Evolutionary conservation across 2,888 invertebrate species (phyloP), one percentile per base, ranked within the genome.

Genomic region (Digitonthophagus gazella): DNA sequence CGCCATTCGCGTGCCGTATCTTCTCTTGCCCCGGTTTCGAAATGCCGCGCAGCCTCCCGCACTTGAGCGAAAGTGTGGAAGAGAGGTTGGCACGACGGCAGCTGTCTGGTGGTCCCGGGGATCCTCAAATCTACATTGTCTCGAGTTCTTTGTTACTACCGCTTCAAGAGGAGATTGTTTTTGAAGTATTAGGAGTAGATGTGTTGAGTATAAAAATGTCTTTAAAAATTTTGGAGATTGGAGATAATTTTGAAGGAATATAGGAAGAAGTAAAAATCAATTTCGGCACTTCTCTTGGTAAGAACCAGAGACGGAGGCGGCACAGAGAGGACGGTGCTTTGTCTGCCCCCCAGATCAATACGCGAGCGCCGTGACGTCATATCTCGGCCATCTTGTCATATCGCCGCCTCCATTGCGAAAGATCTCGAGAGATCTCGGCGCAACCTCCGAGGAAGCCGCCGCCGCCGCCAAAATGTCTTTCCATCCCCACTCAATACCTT

Each of bases 371-470:
- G 80, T 83, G 83, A 82, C 83, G 83, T 83, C 82, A 82, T 83
- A 82, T 83, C 82, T 81, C 82, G 81, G 83, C 83, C 83, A 83
- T 83, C 83, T 83, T 83, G 83, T 83, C 83, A 83, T 83, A 83
- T 83, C 83, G 80, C 80, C 80, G 80, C 80, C 80, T 79, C 81
- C 80, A 80, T 80, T 81, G 78, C 76, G 75, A 78, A 78, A 79
- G 80, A 81, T 81, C 61, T 61, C 61, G 78, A 78, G 80, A 81
- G 81, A 76, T 77, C 28, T 44, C 28, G 28, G 28, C 28, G 28
- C 28, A 44, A 44, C 28, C 28, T 44, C 28, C 28, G 11, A 44
- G 8, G 28, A 6, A 6, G 11, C 28, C 28, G 11, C 28, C 28
- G 28, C 28, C 28, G 11, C 28, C 28, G 11, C 28, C 3, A 44